Conservation (phyloP, 2,113 vertebrate species). For the Australoheros scitulus region DNA sequence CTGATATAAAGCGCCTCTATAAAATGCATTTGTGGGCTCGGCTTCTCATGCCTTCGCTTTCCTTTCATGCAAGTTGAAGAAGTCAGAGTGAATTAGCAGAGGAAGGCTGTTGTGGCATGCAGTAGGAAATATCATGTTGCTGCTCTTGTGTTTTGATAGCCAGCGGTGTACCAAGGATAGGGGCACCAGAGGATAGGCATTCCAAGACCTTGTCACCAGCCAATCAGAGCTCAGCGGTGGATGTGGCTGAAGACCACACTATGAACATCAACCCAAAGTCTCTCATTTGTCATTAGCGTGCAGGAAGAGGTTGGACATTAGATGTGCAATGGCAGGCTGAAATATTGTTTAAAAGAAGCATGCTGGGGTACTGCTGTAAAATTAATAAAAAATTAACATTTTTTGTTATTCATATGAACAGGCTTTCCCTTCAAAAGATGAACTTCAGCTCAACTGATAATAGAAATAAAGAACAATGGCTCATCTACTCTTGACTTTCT, state of each 20-base stretch:
- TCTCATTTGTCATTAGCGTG: slow-evolving; percentile 29
- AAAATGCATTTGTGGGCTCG: slow-evolving; percentile 23
- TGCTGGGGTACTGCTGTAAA: background rate
- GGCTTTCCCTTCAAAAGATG: background rate
- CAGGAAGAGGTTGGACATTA: background rate
- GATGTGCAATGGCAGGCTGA: background rate
- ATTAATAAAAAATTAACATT: background rate
- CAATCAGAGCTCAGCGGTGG: slow-evolving; percentile 37
- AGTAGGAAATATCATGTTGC: slow-evolving; percentile 50
- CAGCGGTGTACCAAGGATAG: slow-evolving; percentile 15
- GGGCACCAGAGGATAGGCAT: slow-evolving; percentile 38
- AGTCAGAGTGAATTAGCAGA: slow-evolving; percentile 26
- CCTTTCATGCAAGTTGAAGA: slow-evolving; percentile 24
- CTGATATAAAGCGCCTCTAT: background rate
- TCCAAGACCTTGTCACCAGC: slow-evolving; percentile 17
- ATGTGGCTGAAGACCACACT: slow-evolving; percentile 40
- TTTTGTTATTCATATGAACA: background rate
- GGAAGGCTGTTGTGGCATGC: slow-evolving; percentile 27
- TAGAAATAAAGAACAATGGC: background rate
- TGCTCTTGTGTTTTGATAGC: slow-evolving; percentile 46
- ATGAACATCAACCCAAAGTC: slow-evolving; percentile 26
- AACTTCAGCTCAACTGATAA: background rate
- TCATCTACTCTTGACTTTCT: background rate
- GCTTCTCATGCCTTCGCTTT: slow-evolving; percentile 34
- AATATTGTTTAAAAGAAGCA: slow-evolving; percentile 5